Evolutionary conservation across 1,140 invertebrate species (phyloP), one percentile per base, ranked within the genome.

Genomic region (Conopomorpha cramerella): DNA sequence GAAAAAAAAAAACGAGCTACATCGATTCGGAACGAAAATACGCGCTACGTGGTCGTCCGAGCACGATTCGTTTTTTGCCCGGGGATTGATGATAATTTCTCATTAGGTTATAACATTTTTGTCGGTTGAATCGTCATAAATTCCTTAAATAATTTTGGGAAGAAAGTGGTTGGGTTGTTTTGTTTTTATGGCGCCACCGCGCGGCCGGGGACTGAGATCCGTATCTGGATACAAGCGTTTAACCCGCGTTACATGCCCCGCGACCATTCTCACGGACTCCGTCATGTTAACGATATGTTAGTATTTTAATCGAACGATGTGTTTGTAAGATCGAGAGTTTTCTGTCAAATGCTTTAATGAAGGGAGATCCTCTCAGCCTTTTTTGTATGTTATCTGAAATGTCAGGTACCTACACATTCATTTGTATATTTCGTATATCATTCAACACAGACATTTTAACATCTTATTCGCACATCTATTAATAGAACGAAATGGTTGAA

Each of bases 91-190:
- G 67, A 71, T 76, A 76, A 72, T 76, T 76, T 71, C 71, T 76
- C 67, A 76, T 76, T 72, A 68, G 66, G 62, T 68, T 71, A 72
- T 72, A 72, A 66, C 63, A 68, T 76, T 72, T 67, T 67, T 70
- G 70, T 74, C 59, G 57, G 61, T 60, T 42, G 61, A 61, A 68
- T 54, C 65, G 55, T 68, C 62, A 60, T 72, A 65, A 72, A 72
- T 74, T 76, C 67, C 56, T 60, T 55, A 66, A 68, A 76, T 76
- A 66, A 71, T 71, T 72, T 72, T 57, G 57, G 62, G 55, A 71
- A 72, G 71, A 76, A 76, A 76, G 71, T 76, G 63, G 66, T 62
- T 54, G 61, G 61, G 60, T 65, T 59, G 65, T 72, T 76, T 76
- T 72, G 67, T 76, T 74, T 76, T 76, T 76, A 68, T 72, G 67